Conservation (phyloP, 2,113 vertebrate species). For the Hydrochoerus hydrochaeris region DNA sequence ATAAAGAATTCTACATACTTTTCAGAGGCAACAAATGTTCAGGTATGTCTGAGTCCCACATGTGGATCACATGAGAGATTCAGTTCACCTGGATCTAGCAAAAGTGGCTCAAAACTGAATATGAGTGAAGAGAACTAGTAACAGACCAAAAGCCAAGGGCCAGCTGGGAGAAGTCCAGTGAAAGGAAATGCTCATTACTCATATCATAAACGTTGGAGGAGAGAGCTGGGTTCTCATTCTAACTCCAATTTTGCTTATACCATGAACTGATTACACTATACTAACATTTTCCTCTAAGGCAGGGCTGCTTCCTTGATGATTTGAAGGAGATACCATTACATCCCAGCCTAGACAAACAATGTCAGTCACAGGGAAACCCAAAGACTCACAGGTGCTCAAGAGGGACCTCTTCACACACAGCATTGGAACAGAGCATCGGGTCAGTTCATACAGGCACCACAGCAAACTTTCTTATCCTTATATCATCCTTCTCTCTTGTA, state of each 20-base stretch:
- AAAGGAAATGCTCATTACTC: neutral
- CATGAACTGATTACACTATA: neutral
- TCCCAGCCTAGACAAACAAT: neutral
- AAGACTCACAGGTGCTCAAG: neutral
- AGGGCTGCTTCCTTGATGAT: neutral
- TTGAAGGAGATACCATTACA: neutral
- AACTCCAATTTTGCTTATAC: neutral
- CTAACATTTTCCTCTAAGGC: neutral
- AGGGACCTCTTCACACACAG: rapidly evolving
- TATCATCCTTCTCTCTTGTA: too few species aligned
- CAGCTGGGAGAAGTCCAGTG: neutral
- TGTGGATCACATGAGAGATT: neutral
- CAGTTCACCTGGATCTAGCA: neutral
- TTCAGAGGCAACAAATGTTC: neutral
- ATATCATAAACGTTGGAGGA: too few species aligned
- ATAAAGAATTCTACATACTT: neutral
- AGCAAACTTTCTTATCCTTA: neutral
- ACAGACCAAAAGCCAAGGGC: neutral
- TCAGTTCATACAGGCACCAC: neutral
- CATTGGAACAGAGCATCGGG: too few species aligned
- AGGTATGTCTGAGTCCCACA: neutral
- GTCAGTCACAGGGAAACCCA: rapidly evolving
- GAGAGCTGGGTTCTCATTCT: neutral
- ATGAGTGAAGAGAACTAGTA: neutral
- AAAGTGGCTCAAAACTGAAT: neutral